These are phyloP conservation scores for Mythimna lalbum DNA, from an alignment of 2,888 invertebrate species.

Conservation along the genomic window DNA sequence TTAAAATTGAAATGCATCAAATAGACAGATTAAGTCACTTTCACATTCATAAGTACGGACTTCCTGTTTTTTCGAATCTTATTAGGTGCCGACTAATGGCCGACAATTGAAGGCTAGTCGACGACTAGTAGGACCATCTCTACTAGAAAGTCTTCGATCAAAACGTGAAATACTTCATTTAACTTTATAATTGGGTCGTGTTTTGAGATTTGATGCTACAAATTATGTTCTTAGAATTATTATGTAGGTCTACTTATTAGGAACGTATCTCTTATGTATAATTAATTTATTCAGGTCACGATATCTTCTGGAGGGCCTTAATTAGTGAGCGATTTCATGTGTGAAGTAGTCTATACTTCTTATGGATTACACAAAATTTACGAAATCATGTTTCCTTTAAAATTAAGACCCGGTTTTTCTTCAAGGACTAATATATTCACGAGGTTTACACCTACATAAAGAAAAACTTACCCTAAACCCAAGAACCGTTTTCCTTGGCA, in stretches of 20 bases:
- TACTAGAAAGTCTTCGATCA: constrained; percentile 49
- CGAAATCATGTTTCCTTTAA: not conserved
- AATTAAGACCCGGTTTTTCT: not conserved
- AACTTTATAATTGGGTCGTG: constrained; percentile 57
- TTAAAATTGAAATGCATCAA: too few species aligned
- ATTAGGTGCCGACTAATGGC: not conserved
- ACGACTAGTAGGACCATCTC: not conserved
- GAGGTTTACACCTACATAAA: constrained; percentile 1
- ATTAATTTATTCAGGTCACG: constrained; percentile 25
- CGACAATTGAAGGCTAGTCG: not conserved
- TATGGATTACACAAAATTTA: not conserved
- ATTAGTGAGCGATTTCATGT: not conserved
- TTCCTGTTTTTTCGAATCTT: not conserved
- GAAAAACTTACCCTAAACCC: not conserved
- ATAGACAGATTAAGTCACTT: too few species aligned
- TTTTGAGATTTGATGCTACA: constrained; percentile 40
- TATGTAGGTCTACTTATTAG: constrained; percentile 3
- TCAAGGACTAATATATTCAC: constrained; percentile 5
- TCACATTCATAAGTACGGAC: too few species aligned
- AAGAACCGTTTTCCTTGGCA: constrained; percentile 21
- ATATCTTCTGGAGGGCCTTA: not conserved
- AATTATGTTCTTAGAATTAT: constrained; percentile 38
- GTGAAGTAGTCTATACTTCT: not conserved
- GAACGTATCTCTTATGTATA: constrained; percentile 16
- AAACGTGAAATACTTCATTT: constrained; percentile 42